Evolutionary conservation across 2,797 vertebrate species (phyloP), one percentile per base, ranked within the genome.

Genomic region (Labroides dimidiatus): DNA sequence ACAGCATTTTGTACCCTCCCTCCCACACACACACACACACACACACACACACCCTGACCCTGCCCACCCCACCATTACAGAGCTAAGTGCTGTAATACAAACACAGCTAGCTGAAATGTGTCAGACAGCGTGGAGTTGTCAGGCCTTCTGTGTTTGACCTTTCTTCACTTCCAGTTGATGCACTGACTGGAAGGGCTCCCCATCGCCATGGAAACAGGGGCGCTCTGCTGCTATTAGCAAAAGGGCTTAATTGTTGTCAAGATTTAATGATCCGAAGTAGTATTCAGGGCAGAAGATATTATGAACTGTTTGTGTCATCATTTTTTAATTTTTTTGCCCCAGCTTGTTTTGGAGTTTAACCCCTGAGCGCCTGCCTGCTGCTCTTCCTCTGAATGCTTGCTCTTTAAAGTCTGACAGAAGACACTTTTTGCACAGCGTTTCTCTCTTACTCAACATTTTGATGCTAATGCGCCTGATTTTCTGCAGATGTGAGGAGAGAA

Each of bases 221-320:
- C 96, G 95, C 95, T 96, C 84, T 79, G 95, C 96, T 95, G 95
- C 96, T 95, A 91, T 92, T 92, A 92, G 96, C 95, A 95, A 96
- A 96, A 96, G 95, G 96, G 96, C 96, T 95, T 97, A 97, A 98
- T 97, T 97, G 96, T 98, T 97, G 96, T 96, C 96, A 95, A 96
- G 96, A 96, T 98, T 96, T 98, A 98, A 98, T 97, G 96, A 97
- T 97, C 96, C 96, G 94, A 93, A 96, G 94, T 95, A 94, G 96
- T 95, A 96, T 96, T 95, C 94, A 95, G 96, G 96, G 96, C 96
- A 95, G 94, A 95, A 95, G 95, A 96, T 96, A 96, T 97, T 96
- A 96, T 96, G 95, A 97, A 96, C 95, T 95, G 95, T 97, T 96
- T 96, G 95, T 96, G 95, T 95, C 95, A 95, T 97, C 94, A 94